These are phyloP conservation scores for Glyptemys insculpta DNA, from an alignment of 2,797 vertebrate genomes.

Conservation along the genomic window DNA sequence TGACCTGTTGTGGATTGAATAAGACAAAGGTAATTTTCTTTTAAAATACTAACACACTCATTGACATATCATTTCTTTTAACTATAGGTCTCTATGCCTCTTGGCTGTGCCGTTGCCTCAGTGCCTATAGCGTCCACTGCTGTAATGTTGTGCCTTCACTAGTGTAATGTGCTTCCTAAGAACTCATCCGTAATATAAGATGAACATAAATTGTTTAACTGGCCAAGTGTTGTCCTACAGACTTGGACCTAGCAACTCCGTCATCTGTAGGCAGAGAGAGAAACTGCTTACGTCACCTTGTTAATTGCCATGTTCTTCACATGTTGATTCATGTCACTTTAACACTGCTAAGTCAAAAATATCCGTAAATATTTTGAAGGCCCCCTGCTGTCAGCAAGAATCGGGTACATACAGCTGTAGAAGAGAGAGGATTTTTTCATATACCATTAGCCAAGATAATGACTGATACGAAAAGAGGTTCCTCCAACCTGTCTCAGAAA, in stretches of 20 bases:
- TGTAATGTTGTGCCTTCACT: not conserved
- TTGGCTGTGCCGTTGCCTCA: not conserved
- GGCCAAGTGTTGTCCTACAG: not conserved
- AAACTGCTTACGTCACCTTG: not conserved
- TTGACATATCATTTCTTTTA: not conserved
- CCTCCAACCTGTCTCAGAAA: not conserved
- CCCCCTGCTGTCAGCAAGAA: not conserved
- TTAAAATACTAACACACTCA: not conserved
- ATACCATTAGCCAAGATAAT: not conserved
- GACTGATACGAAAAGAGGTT: not conserved
- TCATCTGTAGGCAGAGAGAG: not conserved
- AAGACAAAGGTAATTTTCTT: not conserved
- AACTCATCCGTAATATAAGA: not conserved
- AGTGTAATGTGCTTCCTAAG: not conserved
- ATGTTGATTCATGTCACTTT: not conserved
- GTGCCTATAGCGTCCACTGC: not conserved
- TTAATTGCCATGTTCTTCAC: not conserved
- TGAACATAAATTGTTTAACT: not conserved
- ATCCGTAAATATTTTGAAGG: not conserved
- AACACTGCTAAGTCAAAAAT: not conserved
- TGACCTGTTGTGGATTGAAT: not conserved
- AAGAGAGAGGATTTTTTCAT: not conserved
- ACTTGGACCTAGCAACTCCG: not conserved
- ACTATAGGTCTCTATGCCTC: rapidly evolving
- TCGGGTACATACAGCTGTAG: not conserved